Base-by-base conservation (phyloP, 1,140 invertebrate genomes). In the Drosophila persimilis region DNA sequence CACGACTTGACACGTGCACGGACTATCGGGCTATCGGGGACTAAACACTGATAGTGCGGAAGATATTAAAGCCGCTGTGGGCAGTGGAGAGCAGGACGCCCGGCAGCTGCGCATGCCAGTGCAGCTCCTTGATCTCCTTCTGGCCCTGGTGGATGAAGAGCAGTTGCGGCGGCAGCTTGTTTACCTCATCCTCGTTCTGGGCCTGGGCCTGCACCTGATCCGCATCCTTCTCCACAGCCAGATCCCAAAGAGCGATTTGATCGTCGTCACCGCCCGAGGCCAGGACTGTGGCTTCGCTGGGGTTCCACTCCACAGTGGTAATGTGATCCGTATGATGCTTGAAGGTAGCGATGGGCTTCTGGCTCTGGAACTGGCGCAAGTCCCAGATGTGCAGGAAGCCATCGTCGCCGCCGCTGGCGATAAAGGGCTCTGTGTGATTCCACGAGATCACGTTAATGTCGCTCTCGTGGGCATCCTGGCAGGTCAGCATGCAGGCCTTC, bases 81-180 rank as follows among this genome's bases (percentile, higher is more conserved):
- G 99, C 97, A 20, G 99, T 99, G 39, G 97, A 98, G n/a, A 99
- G 94, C 31, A 99, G 93, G 3, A 98, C 94, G 11, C 98, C 98
- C 9, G 98, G 95, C 71, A 99, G 93, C 91, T 99, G 98, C 24
- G 95, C 94, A 93, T 99, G 99, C 99, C 99, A 99, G 90, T 99
- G 99, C 13, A 99, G 92, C 93, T 99, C 99, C 92, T 99, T 99
- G 24, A 99, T 96, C 84, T 99, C 98, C 55, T 95, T 96, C 91
- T 99, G 98, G 53, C 99, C 99, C 94, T 99, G 97, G 92, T 99
- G 99, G 75, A 99, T 98, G 90, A 99, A 99, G 45, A 99, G 92
- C 4, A 99, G 91, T 92, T 99, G 98, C 1, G 98, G 96, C 41
- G 99, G 98, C 35, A 99, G 92, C 84, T 97, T 95, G 92, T 95